These are phyloP conservation scores for Batillaria attramentaria DNA, from an alignment of 1,140 invertebrate genomes.

Conservation along the genomic window DNA sequence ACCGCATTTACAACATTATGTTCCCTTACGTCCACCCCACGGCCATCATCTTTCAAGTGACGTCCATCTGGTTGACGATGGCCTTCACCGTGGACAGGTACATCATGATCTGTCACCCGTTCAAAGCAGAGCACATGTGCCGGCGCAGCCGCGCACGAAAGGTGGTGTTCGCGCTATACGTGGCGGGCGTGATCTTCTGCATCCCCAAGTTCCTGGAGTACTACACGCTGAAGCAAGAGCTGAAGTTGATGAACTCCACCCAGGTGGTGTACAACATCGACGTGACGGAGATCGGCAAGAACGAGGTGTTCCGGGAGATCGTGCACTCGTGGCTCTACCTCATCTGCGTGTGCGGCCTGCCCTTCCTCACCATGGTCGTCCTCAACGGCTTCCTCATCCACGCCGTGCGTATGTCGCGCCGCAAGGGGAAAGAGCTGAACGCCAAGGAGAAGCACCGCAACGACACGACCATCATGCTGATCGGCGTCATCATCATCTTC, in stretches of 20 bases:
- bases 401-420: conserved; percentile 66
- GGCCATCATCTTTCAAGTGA: conserved; percentile 68
- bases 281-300: conserved; percentile 62
- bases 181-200: conserved; percentile 62
- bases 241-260: conserved; percentile 33
- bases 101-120: conserved; percentile 73
- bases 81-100: conserved; percentile 72
- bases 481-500: conserved; percentile 70
- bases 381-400: conserved; percentile 69
- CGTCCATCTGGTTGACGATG: conserved; percentile 71
- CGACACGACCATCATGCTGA: conserved; percentile 71
- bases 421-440: conserved; percentile 65
- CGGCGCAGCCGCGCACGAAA: conserved; percentile 58
- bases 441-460: conserved; percentile 67
- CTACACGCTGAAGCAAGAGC: conserved; percentile 40
- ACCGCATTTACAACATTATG: conserved; percentile 58
- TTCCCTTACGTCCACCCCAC: conserved; percentile 67
- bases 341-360: conserved; percentile 67
- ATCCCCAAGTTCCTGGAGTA: conserved; percentile 71
- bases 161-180: conserved; percentile 59
- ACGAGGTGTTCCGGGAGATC: conserved; percentile 59
- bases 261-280: conserved; percentile 45
- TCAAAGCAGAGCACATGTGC: conserved; percentile 67
- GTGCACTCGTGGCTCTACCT: conserved; percentile 70
- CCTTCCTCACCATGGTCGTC: conserved; percentile 66